These are phyloP conservation scores for Hepsetus odoe DNA, from an alignment of 2,113 vertebrate species.

Conservation along the genomic window DNA sequence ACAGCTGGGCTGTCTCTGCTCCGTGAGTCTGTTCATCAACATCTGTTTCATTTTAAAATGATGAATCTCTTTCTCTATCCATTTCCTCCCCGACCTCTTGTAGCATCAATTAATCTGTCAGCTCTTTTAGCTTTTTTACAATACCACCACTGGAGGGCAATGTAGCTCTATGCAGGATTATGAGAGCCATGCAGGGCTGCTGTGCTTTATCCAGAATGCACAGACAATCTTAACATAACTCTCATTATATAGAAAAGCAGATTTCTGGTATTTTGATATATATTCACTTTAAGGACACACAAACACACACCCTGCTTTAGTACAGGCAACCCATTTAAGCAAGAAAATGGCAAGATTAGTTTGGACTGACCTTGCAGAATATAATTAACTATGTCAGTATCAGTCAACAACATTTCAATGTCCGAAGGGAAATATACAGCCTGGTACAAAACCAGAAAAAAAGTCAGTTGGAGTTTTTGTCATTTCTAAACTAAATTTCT, in stretches of 20 bases:
- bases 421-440: background rate
- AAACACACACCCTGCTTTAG: background rate
- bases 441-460: too few relatives aligned
- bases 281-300: slow-evolving; percentile 26
- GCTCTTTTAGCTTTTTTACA: background rate
- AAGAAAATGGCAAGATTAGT: background rate
- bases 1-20: slow-evolving; percentile 48
- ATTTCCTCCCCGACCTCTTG: background rate
- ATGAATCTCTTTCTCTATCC: slow-evolving; percentile 44
- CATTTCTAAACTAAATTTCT: too few relatives aligned
- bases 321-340: background rate
- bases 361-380: background rate
- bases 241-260: slow-evolving; percentile 35
- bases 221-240: slow-evolving; percentile 27
- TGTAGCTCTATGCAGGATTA: too few relatives aligned
- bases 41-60: slow-evolving; percentile 60
- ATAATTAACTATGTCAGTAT: background rate
- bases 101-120: background rate
- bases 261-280: slow-evolving; percentile 23
- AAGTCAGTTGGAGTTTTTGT: too few relatives aligned
- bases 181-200: slow-evolving; percentile 28
- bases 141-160: slow-evolving; percentile 64
- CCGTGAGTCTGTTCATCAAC: slow-evolving; percentile 22
- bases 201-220: slow-evolving; percentile 18
- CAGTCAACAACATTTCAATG: background rate